Evolutionary conservation across 92 coral and sea anemone species (phyloP), one percentile per base, ranked within the genome.

Genomic region (Heteractis magnifica): DNA sequence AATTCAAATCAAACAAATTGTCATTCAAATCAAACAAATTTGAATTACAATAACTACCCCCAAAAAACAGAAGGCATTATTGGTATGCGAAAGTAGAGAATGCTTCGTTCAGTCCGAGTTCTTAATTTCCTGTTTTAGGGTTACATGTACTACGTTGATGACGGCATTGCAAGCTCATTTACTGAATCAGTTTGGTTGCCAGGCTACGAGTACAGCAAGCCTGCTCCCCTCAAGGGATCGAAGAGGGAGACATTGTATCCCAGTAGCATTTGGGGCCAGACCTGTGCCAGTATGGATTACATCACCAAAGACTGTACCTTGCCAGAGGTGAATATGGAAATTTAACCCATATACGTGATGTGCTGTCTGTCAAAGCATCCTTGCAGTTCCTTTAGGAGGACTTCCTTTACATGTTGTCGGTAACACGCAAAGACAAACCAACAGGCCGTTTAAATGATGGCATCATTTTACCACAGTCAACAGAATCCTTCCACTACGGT

Each of bases 191-290:
- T 72, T 26, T 72, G 76, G 76, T 23, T 72, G 18, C 52, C 76
- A 49, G 76, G 52, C 16, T 72, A 72, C 76, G 76, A 72, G 76
- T 72, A 72, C 76, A 72, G 76, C 76, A 72, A 72, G 21, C 76
- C 76, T 72, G 5, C 16, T 7, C 76, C 76, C 50, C 76, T 72
- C 0, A 72, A 72, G 50, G 49, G 16, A 10, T 21, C 76, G 10
- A 72, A 72, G 51, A n/a, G 76, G 52, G 76, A 72, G 21, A 26
- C 49, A 8, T 12, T 72, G 6, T 49, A 20, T 72, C 76, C 52
- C 76, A 72, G 76, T 18, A 72, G 76, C 49, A 49, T 72, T 34
- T 72, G 76, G 76, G 76, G 76, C 8, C 76, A 72, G 52, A 72
- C 76, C 49, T 72, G 76, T 26, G 76, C 76, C 15, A 72, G 76